A percentile compares a stretch with the other conserved stretches of the same genome.
phyloP scores from a whole-genome alignment of 2,113 vertebrate species.

The Pelvicachromis taeniatus region DNA sequence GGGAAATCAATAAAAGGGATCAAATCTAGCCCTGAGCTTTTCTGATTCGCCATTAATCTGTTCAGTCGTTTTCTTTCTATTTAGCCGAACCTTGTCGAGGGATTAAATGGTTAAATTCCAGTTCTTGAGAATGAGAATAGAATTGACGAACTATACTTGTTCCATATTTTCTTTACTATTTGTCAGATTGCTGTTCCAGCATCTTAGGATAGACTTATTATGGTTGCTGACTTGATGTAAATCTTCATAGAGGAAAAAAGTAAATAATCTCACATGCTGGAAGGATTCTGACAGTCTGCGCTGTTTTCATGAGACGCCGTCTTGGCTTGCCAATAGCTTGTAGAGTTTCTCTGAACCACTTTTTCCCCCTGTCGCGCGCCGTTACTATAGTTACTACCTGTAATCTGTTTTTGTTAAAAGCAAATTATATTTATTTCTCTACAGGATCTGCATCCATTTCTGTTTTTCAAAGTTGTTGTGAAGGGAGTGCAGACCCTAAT shows the following conservation, averaged over 20 bases:
- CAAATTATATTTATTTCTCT: not conserved
- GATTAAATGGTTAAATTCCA: conserved; percentile 66
- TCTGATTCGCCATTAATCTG: conserved; percentile 70
- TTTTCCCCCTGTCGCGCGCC: not conserved
- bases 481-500: not conserved
- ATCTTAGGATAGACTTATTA: conserved; percentile 5
- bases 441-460: not conserved
- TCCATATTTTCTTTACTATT: conserved; percentile 3
- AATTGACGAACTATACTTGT: conserved; percentile 14
- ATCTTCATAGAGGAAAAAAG: conserved; percentile 25
- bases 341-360: not conserved
- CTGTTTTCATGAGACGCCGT: not conserved
- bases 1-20: conserved; percentile 66
- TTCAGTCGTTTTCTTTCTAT: conserved; percentile 36
- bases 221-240: conserved; percentile 21
- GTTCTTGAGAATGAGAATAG: not conserved
- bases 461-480: not conserved
- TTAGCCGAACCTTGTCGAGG: conserved; percentile 35
- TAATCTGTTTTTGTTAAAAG: not conserved
- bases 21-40: conserved; percentile 49
- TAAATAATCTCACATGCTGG: conserved; percentile 39
- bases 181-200: conserved; percentile 10
- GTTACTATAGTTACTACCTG: conserved; percentile 22
- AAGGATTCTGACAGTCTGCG: conserved; percentile 18
- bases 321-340: conserved; percentile 11